Base-by-base conservation (phyloP, 2,113 vertebrate genomes). In the Oncorhynchus clarkii region DNA sequence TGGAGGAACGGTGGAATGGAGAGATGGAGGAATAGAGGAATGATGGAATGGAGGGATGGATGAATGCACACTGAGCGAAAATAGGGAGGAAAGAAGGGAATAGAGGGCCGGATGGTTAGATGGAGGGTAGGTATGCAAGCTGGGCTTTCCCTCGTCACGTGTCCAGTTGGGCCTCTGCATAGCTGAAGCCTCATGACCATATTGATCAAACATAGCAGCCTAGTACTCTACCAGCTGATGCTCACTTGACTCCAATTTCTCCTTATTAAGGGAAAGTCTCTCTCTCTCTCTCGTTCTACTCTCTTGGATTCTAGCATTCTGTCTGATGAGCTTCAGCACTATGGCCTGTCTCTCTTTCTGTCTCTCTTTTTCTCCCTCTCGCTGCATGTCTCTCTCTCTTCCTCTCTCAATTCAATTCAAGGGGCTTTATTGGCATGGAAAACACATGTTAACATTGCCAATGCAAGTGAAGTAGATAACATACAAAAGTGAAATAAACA, bases 231-330 rank as follows among this genome's bases (percentile, higher is more conserved):
- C 88, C 94, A 95, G 94, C 95, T 96, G 94, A 97, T 93, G 87
- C 93, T 96, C 96, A 96, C 92, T 96, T 96, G 95, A 96, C 93
- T 94, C 90, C 79, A 92, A 90, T 93, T 88, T 90, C 0, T 26
- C 90, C 93, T 93, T 91, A 95, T 95, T 95, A 93, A 89, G 91
- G 92, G 93, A 93, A 92, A 54, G 51, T 87, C 85, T 83, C 88
- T 85, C 85, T 82, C 85, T 86, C 48, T 78, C 72, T 48, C 64
- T 24, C 29, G 20, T 54, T 74, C 12, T 79, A 31, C 48, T 73
- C 69, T 48, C 72, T 22, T 34, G 6, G 34, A 34, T 34, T 34
- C 6, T 34, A 34, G 34, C 34, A 34, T 34, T 5, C 54, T 12
- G 18, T 48, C n/a, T 49, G 75, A 73, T 66, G 64, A 51, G 49